phyloP scores from a whole-genome alignment of 2,113 vertebrate species.

The Brevimyrus niger region DNA sequence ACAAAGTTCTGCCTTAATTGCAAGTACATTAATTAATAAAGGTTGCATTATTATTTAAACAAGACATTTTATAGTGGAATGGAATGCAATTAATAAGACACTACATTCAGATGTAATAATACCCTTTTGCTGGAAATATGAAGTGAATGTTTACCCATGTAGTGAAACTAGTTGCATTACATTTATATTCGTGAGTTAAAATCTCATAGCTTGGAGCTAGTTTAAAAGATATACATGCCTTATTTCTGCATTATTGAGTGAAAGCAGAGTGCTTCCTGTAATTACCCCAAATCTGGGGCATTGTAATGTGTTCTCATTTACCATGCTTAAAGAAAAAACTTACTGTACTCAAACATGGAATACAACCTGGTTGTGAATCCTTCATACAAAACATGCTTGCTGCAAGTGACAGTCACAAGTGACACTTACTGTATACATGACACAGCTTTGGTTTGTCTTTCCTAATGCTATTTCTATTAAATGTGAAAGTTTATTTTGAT shows the following conservation, averaged over 20 bases:
- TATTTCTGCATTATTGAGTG: not conserved
- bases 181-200: not conserved
- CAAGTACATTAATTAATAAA: conserved; percentile 1
- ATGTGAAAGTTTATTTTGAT: not conserved
- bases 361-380: not conserved
- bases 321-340: not conserved
- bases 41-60: not conserved
- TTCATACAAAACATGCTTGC: not conserved
- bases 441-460: not conserved
- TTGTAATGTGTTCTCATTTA: not conserved
- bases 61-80: not conserved
- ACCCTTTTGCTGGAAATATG: not conserved
- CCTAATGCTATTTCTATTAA: not conserved
- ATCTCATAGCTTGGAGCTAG: not conserved
- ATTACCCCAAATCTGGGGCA: not conserved
- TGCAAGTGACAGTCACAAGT: not conserved
- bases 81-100: not conserved
- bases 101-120: not conserved
- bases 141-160: not conserved
- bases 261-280: not conserved
- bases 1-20: conserved; percentile 9
- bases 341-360: not conserved
- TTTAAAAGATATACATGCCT: not conserved
- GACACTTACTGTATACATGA: not conserved
- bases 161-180: not conserved